Base-by-base conservation (phyloP, 1,140 invertebrate species). In the Drosophila asahinai region DNA sequence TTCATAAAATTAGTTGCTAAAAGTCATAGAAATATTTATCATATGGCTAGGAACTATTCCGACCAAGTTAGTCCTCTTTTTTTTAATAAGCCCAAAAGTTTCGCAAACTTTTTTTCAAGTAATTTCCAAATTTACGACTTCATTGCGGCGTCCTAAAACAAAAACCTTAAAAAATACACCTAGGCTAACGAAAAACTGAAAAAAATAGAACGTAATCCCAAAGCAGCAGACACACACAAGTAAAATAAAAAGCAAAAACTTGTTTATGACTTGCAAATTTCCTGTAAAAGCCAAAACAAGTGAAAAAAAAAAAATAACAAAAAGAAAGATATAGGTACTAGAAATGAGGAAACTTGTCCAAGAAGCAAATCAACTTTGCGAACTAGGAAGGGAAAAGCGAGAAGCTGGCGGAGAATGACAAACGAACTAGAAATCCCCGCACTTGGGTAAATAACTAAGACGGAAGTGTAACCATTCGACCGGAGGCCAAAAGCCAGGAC, bases 241-340 rank as follows among this genome's bases (percentile, higher is more conserved):
- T 78, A 84, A 79, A 79, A 73, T 63, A 89, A 84, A 81, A 84
- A 90, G 86, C 60, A 90, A 89, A 89, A 89, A 89, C 86, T 89
- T 89, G 86, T 90, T 89, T 89, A 89, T 89, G 84, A 89, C 84
- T 89, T 89, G 84, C 86, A 90, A 89, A 89, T 89, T 76, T 89
- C 68, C 64, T 71, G 83, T 83, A 78, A 78, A 80, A 83, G 83
- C 79, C 82, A 60, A 82, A 81, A 86, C 55, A 80, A 81, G 65
- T 81, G 73, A 71, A 86, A 55, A 48, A 52, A 33, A 33, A 58
- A 77, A 38, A 78, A 49, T 19, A 51, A 51, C 17, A 25, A 51
- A 19, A 17, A 19, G 19, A 33, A 55, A 45, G 52, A 77, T 60
- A 48, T 33, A 36, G 47, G 47, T 58, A 43, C 51, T 30, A 33